These are phyloP conservation scores for Gorilla gorilla DNA, from an alignment of 2,113 vertebrate species.

Conservation along the genomic window DNA sequence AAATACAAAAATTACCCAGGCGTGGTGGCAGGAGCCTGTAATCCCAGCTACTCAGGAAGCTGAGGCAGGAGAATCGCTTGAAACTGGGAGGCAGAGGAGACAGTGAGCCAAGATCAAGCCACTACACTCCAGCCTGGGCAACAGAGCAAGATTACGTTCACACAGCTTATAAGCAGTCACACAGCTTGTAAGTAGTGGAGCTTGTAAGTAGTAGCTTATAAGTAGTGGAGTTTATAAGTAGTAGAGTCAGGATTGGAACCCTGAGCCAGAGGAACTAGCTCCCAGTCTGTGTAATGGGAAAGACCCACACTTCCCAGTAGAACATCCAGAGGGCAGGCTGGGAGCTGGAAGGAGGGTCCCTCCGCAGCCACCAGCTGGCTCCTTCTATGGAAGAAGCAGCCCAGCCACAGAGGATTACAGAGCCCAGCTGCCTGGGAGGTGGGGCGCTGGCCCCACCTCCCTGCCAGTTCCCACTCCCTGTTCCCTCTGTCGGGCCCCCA, in stretches of 20 bases:
- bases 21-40: no score
- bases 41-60: no score
- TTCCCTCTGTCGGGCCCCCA: constrained; percentile 57
- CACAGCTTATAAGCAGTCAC: no score
- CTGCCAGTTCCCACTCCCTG: not conserved
- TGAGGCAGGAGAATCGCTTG: no score
- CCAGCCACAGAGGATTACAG: not conserved
- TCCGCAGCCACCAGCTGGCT: constrained; percentile 46
- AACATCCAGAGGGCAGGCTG: constrained; percentile 9
- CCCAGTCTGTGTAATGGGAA: not conserved
- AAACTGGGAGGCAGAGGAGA: no score
- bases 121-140: no score
- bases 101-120: no score
- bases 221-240: not conserved
- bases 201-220: no score
- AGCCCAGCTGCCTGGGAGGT: constrained; percentile 58
- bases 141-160: no score
- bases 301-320: constrained; percentile 40
- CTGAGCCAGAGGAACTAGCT: not conserved
- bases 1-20: no score
- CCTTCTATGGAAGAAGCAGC: not conserved
- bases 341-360: constrained; percentile 38
- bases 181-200: no score
- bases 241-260: not conserved
- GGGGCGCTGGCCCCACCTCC: not conserved